These are phyloP conservation scores for Carettochelys insculpta DNA, from an alignment of 2,113 vertebrate genomes.

Conservation along the genomic window DNA sequence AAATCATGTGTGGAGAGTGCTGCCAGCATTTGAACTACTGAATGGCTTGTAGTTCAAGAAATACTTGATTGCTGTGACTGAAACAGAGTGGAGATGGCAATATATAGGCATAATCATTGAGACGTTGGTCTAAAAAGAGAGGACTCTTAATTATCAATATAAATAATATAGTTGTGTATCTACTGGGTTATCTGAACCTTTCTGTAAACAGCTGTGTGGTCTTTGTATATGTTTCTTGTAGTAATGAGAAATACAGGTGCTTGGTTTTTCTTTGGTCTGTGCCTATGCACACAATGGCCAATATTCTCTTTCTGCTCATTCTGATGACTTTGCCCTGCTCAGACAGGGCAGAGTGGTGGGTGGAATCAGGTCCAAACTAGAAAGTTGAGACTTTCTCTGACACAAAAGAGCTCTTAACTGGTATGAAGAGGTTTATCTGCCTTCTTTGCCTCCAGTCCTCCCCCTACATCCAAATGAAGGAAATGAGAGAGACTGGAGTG, in stretches of 20 bases:
- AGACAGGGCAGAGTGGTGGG: neutral
- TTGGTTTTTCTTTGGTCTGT: neutral
- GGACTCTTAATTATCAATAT: accelerated
- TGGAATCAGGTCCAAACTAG: neutral
- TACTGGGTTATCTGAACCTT: no score
- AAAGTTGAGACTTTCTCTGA: neutral
- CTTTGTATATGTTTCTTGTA: no score
- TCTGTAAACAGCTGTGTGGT: no score
- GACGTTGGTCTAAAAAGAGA: neutral
- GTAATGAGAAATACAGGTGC: no score
- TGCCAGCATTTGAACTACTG: neutral
- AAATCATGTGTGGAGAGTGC: neutral
- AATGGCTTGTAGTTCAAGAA: neutral
- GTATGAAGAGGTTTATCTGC: neutral
- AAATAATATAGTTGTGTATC: no score
- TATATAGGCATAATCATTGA: neutral
- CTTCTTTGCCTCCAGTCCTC: neutral
- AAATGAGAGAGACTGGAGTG: neutral
- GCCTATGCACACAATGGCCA: neutral
- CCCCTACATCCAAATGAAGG: neutral
- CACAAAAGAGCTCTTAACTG: neutral
- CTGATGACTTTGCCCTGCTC: neutral
- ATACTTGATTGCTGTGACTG: neutral
- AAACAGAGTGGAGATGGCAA: neutral
- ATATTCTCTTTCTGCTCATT: neutral